Conservation (phyloP, 35 echinoderm and acorn worm genomes). For the Ophiothrix spiculata region DNA sequence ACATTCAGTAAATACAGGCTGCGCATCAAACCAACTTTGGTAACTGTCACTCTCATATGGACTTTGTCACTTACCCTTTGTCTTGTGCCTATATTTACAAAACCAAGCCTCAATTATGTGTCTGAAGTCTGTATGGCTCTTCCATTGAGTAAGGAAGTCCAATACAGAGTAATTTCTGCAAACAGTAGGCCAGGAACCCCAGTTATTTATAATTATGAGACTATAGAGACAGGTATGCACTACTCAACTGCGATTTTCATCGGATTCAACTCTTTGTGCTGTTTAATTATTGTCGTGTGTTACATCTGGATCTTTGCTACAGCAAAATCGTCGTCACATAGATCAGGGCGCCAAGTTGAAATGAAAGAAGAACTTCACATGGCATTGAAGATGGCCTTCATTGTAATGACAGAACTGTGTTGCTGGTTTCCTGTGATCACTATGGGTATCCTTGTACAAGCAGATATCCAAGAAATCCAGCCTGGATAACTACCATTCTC, state of each 20-base stretch:
- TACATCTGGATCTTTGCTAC: constrained; percentile 51
- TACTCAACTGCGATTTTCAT: constrained; percentile 58
- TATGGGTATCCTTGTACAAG: constrained; percentile 48
- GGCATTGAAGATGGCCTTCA: constrained; percentile 54
- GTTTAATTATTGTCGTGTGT: constrained; percentile 32
- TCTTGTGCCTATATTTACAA: not conserved
- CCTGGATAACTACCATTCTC: constrained; percentile 49
- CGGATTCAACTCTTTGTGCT: constrained; percentile 37
- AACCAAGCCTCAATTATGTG: constrained; percentile 2
- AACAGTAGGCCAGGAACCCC: not conserved
- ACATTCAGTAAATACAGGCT: constrained; percentile 44
- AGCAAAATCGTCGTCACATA: constrained; percentile 8
- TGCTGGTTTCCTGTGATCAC: constrained; percentile 83
- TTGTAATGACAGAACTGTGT: constrained; percentile 60
- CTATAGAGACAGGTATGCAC: constrained; percentile 17
- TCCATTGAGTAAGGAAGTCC: constrained; percentile 13
- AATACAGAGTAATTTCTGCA: constrained; percentile 14
- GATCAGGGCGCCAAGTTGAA: not conserved
- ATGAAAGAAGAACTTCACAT: constrained; percentile 38
- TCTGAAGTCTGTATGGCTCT: constrained; percentile 33
- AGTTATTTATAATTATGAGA: not conserved
- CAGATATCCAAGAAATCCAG: constrained; percentile 14
- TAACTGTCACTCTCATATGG: not conserved
- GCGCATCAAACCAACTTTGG: not conserved
- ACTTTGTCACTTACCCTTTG: not conserved